Evolutionary conservation across 2,113 vertebrate species (phyloP), one percentile per base, ranked within the genome.

Genomic region (Erythrocercus mccallii): DNA sequence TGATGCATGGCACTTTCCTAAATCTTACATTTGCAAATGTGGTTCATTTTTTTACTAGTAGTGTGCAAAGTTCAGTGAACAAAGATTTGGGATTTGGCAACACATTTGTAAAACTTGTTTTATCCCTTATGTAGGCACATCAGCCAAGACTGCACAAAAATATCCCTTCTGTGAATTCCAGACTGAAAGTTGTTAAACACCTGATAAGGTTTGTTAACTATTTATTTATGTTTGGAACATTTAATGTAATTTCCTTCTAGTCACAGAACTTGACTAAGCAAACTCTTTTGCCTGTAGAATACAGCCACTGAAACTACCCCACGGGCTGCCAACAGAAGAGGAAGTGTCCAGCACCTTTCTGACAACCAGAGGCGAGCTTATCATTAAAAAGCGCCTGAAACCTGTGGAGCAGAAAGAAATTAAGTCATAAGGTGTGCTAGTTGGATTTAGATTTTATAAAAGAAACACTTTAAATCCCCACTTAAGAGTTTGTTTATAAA

Each of bases 101-200:
- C 21, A 15, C 30, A 5, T 71, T 71, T 81, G 25, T 95, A 87
- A 90, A 88, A 77, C 17, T 23, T 85, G 0, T 81, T 83, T 58
- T 96, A 1, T 94, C 40, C n/a, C 80, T 94, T 31, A 58, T 77
- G 7, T 50, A 99, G 99, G 97, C 98, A 3, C 97, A 99, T 45
- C 92, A 88, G 17, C 98, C 99, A 38, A 97, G 98, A 60, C 98
- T 99, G 81, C 99, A 99, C 95, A 99, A 99, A 98, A 99, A 99
- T 69, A 99, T 98, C 81, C 98, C 98, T 69, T 98, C 99, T 4
- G 98, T 99, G 93, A 99, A 99, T 71, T 94, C 84, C 86, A 99
- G 94, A 57, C 96, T 99, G 89, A 99, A 99, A 96, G 94, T 98
- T 57, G 89, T 99, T 86, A 99, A 99, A 93, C 99, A 99, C 92